Evolutionary conservation across 2,113 vertebrate species (phyloP).

Genomic region (Brachyistius frenatus): DNA sequence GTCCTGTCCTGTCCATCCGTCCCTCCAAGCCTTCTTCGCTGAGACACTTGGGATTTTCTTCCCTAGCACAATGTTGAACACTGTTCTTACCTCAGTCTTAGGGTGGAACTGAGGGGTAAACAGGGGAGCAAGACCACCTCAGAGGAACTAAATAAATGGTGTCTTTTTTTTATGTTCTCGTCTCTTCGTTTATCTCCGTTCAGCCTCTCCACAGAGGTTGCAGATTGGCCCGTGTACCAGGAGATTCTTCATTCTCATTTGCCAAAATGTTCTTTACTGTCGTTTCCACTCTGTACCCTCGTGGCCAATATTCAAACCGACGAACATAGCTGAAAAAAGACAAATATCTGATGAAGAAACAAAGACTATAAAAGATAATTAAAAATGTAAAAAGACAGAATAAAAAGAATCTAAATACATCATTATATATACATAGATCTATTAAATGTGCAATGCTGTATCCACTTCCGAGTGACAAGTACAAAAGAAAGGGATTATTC

Average conservation of each 20-base stretch:
- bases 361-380: conserved; percentile 58
- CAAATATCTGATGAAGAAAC: conserved; percentile 49
- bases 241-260: conserved; percentile 83
- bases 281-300: conserved; percentile 85
- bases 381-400: conserved; percentile 72
- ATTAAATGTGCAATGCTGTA: conserved; percentile 87
- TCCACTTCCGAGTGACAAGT: conserved; percentile 89
- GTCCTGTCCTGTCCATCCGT: conserved; percentile 48
- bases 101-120: conserved; percentile 87
- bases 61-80: conserved; percentile 93
- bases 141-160: conserved; percentile 60
- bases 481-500: conserved; percentile 82
- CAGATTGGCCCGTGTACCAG: conserved; percentile 56
- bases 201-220: conserved; percentile 56
- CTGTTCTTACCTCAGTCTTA: conserved; percentile 90
- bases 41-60: conserved; percentile 87
- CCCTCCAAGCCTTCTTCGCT: conserved; percentile 79
- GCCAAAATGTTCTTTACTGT: conserved; percentile 87
- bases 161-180: conserved; percentile 68
- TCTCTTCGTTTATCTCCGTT: conserved; percentile 67
- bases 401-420: conserved; percentile 73
- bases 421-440: conserved; percentile 81
- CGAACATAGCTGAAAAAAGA: conserved; percentile 57
- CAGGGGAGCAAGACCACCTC: conserved; percentile 78
- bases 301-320: conserved; percentile 73